Percentiles rank a stretch among this genome's conserved stretches.
phyloP scores from a whole-genome alignment of 2,888 invertebrate species.

The Clistopyga incitator region DNA sequence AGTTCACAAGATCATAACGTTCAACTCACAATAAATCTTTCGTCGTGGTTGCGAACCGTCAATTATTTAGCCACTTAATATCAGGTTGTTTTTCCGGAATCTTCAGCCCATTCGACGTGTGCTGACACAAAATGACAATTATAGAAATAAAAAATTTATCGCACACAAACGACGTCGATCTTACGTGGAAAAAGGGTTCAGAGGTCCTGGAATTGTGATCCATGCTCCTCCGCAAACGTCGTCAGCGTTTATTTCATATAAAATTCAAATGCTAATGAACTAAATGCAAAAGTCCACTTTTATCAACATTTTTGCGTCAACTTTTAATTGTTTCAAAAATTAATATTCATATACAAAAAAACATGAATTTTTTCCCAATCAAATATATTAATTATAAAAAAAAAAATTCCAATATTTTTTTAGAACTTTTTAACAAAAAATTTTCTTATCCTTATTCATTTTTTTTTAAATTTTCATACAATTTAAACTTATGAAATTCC shows the following conservation, averaged over 20 bases:
- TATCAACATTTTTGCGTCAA: background rate
- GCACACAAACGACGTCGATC: background rate
- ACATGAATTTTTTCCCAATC: no score
- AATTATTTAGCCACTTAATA: slow-evolving; percentile 17
- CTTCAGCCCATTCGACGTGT: background rate
- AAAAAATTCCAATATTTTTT: no score
- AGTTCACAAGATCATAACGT: background rate
- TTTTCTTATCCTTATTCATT: no score
- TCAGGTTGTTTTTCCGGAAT: background rate
- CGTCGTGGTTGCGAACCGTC: background rate
- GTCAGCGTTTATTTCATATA: background rate
- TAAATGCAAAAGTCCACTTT: slow-evolving; percentile 10
- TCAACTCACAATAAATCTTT: background rate
- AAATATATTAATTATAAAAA: no score
- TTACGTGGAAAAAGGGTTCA: slow-evolving; percentile 9
- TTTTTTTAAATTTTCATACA: no score
- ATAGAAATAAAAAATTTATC: background rate
- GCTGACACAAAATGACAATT: background rate
- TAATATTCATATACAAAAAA: no score
- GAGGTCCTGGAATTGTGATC: background rate
- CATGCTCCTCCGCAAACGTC: background rate
- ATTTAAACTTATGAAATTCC: no score
- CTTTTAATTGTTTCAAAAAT: background rate
- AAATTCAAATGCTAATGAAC: background rate
- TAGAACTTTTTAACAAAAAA: no score